Base-by-base conservation (phyloP, 2,888 invertebrate genomes). In the Allophyes oxyacanthae region DNA sequence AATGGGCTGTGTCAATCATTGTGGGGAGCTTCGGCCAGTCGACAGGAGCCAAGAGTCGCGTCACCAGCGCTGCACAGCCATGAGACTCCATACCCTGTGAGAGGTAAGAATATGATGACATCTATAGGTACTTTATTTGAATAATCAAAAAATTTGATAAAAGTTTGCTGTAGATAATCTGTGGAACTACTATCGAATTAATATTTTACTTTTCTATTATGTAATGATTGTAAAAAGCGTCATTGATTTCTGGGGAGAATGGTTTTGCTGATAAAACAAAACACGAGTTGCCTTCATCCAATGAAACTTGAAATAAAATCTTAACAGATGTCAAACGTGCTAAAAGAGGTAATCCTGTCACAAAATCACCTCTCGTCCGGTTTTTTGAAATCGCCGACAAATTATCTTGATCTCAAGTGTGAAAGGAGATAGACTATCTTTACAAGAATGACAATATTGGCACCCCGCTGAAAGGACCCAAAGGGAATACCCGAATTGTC, bases 1-100 rank as follows among this genome's bases (percentile, higher is more conserved):
- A 92, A 70, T 64, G 89, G 94, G 0, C 77, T 94, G 13, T 91
- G 94, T 40, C 92, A 92, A 34, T 91, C 93, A 0, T 77, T 94
- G 0, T 94, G 94, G 94, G 90, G 91, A 1, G 88, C 90, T 0
- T 83, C 87, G 0, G 83, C 86, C 4, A 84, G 84, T n/a, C 83
- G 91, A 1, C 77, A 87, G 0, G 92, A 91, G 32, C 84, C 88
- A 0, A 80, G 90, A 9, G 68, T 87, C 0, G 77, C 83, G 0
- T 88, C 92, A 4, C 87, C 88, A 10, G 88, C 87, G 0, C 83
- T 71, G 0, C 88, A 85, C 8, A 84, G 61, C 33, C 84, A 86
- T 13, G 89, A 91, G 25, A 75, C 60, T 15, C 57, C 81, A 0
- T 94, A 92, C 52, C 64, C 83, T 32, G 76, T 81, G 8, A 86